Evolutionary conservation across 2,113 vertebrate genomes (phyloP), one percentile per base, ranked within the genome.

Genomic region (Neolamprologus caudopunctatus): DNA sequence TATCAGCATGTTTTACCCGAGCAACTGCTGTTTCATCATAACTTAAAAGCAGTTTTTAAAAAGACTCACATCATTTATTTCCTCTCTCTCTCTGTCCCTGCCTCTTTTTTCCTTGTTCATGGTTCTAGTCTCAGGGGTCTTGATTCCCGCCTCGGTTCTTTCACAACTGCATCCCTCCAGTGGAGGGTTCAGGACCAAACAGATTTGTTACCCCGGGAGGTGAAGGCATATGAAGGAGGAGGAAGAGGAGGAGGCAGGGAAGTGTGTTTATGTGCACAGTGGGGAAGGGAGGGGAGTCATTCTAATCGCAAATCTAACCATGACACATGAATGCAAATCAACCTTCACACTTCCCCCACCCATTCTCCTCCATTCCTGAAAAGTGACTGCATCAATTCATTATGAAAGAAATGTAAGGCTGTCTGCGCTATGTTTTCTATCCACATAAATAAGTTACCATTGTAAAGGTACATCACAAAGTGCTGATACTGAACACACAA

Each of bases 221-320:
- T 55, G 81, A 33, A 81, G 57, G 63, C 75, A 50, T 51, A 19
- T n/a, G 54, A 5, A 37, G 14, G 8, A 47, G 31, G 16, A 40
- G 21, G 13, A 40, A 14, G 10, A 50, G 14, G 53, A 37, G 68
- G 31, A 42, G 85, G n/a, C 26, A 31, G 21, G 58, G 26, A 6
- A 26, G 24, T 61, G 68, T 58, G 80, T 83, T 58, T 37, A 53
- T 26, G 33, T 42, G 55, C 11, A 42, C 40, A 61, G 50, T 2
- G 81, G 31, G 82, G 21, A 24, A 17, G 57, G 2, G 37, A 17
- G 40, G 33, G 73, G 71, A 73, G 51, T 89, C 82, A 85, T 86
- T 92, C 58, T 89, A 91, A 93, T 92, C 86, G 90, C 81, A 85
- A 51, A 91, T 85, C 82, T 63, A 73, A 87, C 58, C 58, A n/a